phyloP scores from a whole-genome alignment of 2,888 invertebrate genomes.

The Lagria hirta region DNA sequence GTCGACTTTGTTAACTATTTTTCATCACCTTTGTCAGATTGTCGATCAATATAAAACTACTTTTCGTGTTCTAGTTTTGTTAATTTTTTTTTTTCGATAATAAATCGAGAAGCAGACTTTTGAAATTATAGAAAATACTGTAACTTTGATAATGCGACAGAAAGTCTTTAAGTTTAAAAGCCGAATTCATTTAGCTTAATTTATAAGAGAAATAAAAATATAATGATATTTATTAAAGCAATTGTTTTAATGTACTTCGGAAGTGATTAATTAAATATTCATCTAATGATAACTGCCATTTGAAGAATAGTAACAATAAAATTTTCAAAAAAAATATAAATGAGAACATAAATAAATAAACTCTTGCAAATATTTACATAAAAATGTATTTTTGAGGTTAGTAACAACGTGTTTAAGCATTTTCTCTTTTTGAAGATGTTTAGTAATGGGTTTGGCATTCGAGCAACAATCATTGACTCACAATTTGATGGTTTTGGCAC shows the following conservation, averaged over 20 bases:
- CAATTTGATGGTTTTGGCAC: constrained; percentile 17
- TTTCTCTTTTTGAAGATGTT: constrained; percentile 6
- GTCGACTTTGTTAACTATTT: constrained; percentile 6
- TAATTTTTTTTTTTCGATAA: too few species aligned
- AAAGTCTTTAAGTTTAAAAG: too few species aligned
- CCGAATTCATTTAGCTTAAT: too few species aligned
- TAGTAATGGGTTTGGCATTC: constrained; percentile 15
- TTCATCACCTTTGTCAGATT: constrained; percentile 9
- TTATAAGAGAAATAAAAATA: constrained; percentile 3
- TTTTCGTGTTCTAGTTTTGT: too few species aligned
- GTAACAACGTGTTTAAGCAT: constrained; percentile 3
- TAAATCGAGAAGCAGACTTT: too few species aligned
- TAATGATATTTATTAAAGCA: constrained; percentile 8
- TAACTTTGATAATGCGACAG: too few species aligned
- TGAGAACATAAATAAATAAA: constrained; percentile 6
- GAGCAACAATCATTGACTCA: constrained; percentile 10
- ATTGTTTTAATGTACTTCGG: constrained; percentile 7
- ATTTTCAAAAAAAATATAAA: constrained; percentile 4
- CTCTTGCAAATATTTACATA: constrained; percentile 9
- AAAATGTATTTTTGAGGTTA: constrained; percentile 2
- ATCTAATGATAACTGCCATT: constrained; percentile 1
- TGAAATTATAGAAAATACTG: too few species aligned
- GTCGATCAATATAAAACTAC: constrained; percentile 6
- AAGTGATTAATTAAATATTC: constrained; percentile 19
- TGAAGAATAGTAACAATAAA: constrained; percentile 13